Evolutionary conservation across 2,113 vertebrate species (phyloP).

Genomic region (Melospiza georgiana): DNA sequence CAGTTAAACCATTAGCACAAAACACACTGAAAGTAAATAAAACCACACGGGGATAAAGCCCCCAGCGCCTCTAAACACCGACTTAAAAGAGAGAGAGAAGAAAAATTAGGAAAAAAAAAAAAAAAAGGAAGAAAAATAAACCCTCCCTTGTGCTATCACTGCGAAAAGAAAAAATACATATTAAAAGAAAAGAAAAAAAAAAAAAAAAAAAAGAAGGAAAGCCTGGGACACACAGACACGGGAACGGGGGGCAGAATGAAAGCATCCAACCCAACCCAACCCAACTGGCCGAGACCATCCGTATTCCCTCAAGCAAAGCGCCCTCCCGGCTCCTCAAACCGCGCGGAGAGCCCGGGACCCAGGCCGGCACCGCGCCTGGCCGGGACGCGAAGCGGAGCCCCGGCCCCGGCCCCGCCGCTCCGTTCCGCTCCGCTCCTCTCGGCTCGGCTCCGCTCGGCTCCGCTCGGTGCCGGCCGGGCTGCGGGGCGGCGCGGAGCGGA

Average conservation of each 20-base stretch:
- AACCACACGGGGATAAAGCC: background rate
- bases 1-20: conserved; percentile 46
- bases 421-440: background rate
- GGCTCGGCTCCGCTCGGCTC: background rate
- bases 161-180: background rate
- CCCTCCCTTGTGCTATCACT: background rate
- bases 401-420: background rate
- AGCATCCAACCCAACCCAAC: background rate
- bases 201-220: background rate
- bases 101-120: background rate
- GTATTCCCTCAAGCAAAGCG: background rate
- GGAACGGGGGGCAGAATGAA: background rate
- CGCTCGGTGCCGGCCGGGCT: background rate
- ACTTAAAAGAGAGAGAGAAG: background rate
- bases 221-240: background rate
- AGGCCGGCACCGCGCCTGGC: background rate
- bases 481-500: background rate
- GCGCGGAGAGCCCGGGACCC: background rate
- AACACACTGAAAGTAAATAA: conserved; percentile 18
- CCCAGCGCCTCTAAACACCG: background rate
- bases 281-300: background rate
- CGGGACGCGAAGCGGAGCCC: background rate
- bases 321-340: background rate
- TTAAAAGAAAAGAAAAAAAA: too few relatives aligned
- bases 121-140: background rate